A percentile compares a stretch with the other conserved stretches of the same genome.
Conservation (phyloP, 1,140 invertebrate species). For the Hormaphis cornu region DNA sequence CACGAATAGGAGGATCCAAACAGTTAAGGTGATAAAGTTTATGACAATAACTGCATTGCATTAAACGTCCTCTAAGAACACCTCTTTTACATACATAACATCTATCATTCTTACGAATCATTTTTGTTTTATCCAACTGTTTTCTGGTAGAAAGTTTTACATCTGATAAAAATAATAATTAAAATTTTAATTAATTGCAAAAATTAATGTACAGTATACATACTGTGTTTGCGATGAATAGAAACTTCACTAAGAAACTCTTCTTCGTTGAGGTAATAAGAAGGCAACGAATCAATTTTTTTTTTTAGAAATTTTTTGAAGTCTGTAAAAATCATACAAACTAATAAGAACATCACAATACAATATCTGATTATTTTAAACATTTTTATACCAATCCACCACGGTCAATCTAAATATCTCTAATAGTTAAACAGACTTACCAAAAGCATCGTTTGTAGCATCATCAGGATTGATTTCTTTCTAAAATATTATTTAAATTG, state of each 20-base stretch:
- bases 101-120: slow-evolving; percentile 4
- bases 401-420: not conserved
- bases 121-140: slow-evolving; percentile 12
- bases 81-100: slow-evolving; percentile 12
- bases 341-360: not conserved
- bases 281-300: not conserved
- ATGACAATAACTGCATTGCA: slow-evolving; percentile 80
- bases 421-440: not conserved
- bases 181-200: not conserved
- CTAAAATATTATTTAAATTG: not conserved
- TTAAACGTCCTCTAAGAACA: slow-evolving; percentile 1
- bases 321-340: not conserved
- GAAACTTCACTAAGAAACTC: not conserved
- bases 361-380: not conserved
- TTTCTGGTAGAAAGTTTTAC: not conserved
- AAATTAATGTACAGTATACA: not conserved
- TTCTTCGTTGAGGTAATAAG: too few relatives aligned
- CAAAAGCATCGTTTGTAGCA: not conserved
- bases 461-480: not conserved
- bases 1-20: slow-evolving; percentile 66
- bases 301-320: not conserved
- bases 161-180: not conserved
- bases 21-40: slow-evolving; percentile 87
- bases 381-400: not conserved
- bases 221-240: not conserved